Evolutionary conservation across 1,140 invertebrate genomes (phyloP).

Genomic region (Thaumetopoea pityocampa): DNA sequence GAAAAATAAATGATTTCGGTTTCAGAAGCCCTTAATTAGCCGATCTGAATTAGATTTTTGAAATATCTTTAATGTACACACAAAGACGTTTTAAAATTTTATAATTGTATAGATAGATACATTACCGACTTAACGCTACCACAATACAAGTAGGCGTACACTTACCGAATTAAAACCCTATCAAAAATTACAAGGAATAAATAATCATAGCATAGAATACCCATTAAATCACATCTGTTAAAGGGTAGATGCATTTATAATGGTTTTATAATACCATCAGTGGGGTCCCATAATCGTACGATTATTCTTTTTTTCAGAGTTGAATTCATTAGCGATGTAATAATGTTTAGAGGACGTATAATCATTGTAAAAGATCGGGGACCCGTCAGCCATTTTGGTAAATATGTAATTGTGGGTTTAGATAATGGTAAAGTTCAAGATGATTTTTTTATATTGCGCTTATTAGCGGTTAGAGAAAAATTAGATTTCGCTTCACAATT

Average conservation of each 20-base stretch:
- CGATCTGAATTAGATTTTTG: too few relatives aligned
- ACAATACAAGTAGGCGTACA: conserved; percentile 10
- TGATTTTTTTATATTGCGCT: conserved; percentile 3
- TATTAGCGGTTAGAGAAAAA: too few relatives aligned
- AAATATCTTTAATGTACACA: too few relatives aligned
- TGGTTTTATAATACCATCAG: conserved; percentile 60
- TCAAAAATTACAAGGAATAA: conserved; percentile 28
- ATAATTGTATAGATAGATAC: too few relatives aligned
- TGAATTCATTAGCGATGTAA: conserved; percentile 49
- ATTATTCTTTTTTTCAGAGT: conserved; percentile 66
- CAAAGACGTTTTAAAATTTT: too few relatives aligned
- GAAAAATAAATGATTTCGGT: too few relatives aligned
- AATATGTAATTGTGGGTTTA: conserved; percentile 45
- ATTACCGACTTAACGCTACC: too few relatives aligned
- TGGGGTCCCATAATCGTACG: conserved; percentile 51
- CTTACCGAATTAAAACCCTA: conserved; percentile 38
- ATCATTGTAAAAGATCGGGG: conserved; percentile 30
- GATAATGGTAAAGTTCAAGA: conserved; percentile 2
- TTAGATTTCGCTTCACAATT: too few relatives aligned
- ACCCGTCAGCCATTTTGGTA: conserved; percentile 30
- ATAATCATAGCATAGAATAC: conserved; percentile 32
- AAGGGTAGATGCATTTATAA: conserved; percentile 61
- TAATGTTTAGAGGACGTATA: conserved; percentile 36
- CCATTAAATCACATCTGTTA: conserved; percentile 43
- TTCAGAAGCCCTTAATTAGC: too few relatives aligned